phyloP scores from a whole-genome alignment of 2,888 invertebrate genomes.

The Thymelicus lineola region DNA sequence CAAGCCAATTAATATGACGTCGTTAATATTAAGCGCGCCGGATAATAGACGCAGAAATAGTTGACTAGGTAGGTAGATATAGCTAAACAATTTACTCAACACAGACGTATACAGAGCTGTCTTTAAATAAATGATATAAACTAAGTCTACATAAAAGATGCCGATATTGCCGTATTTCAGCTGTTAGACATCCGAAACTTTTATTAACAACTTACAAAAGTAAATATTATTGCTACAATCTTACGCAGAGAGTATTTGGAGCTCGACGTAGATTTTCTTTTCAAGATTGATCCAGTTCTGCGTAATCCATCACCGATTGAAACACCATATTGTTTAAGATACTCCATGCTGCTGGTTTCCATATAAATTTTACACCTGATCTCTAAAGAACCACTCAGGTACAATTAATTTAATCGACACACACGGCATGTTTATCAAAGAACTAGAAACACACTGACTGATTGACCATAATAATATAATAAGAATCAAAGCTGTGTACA shows the following conservation, averaged over 20 bases:
- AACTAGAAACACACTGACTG: slow-evolving; percentile 56
- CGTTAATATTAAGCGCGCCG: not conserved
- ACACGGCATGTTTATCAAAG: slow-evolving; percentile 63
- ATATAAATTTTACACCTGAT: slow-evolving; percentile 43
- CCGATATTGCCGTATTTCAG: slow-evolving; percentile 22
- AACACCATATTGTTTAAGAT: slow-evolving; percentile 36
- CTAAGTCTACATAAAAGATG: slow-evolving; percentile 12
- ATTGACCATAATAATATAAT: slow-evolving; percentile 53
- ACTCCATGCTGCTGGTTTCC: slow-evolving; percentile 41
- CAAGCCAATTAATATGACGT: not conserved
- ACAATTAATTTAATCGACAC: slow-evolving; percentile 40
- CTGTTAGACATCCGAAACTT: slow-evolving; percentile 18
- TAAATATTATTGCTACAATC: slow-evolving; percentile 45
- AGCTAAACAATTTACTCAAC: not conserved
- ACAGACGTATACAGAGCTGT: not conserved
- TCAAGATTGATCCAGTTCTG: slow-evolving; percentile 49
- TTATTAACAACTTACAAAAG: slow-evolving; percentile 32
- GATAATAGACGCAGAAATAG: not conserved
- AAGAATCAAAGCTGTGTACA: slow-evolving; percentile 12
- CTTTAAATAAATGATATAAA: slow-evolving; percentile 12
- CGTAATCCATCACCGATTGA: slow-evolving; percentile 44
- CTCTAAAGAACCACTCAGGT: slow-evolving; percentile 45
- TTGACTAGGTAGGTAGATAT: not conserved
- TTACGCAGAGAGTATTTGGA: slow-evolving; percentile 59
- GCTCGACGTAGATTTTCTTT: slow-evolving; percentile 42